Evolutionary conservation across 2,888 invertebrate species (phyloP).

Genomic region (Hydrotaea diabolus): DNA sequence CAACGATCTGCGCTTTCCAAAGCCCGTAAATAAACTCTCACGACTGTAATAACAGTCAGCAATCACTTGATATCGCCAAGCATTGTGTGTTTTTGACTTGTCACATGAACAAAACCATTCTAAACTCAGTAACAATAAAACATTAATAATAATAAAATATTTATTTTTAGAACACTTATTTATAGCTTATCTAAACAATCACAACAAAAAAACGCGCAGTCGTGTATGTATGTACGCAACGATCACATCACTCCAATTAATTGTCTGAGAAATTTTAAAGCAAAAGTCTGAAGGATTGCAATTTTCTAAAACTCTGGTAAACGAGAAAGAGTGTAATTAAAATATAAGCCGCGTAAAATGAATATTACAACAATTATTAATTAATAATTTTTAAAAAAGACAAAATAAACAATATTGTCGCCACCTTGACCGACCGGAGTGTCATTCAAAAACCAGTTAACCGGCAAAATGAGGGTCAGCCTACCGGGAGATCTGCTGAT

Average conservation of each 20-base stretch:
- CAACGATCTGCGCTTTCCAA: no score
- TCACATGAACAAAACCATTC: slow-evolving; percentile 38
- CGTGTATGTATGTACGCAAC: no score
- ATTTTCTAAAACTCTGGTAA: no score
- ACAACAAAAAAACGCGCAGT: no score
- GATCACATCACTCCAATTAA: background rate
- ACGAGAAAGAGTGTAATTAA: no score
- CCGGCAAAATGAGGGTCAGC: slow-evolving; percentile 73
- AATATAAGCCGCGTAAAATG: no score
- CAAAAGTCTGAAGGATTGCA: background rate
- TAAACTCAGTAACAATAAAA: slow-evolving; percentile 57
- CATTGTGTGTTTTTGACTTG: slow-evolving; percentile 13
- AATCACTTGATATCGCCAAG: slow-evolving; percentile 10
- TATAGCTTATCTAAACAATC: background rate
- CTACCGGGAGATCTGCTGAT: slow-evolving; percentile 74
- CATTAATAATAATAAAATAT: slow-evolving; percentile 31
- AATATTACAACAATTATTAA: background rate
- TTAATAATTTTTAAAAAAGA: background rate
- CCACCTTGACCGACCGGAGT: background rate
- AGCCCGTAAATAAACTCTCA: background rate
- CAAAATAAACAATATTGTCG: no score
- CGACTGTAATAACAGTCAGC: background rate
- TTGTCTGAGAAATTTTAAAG: background rate
- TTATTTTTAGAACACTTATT: slow-evolving; percentile 16
- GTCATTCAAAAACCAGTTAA: background rate